Percentiles rank a stretch among this genome's conserved stretches.
These are phyloP conservation scores for Psilopsiagon aymara DNA, from an alignment of 2,113 vertebrate species.

Conservation along the genomic window DNA sequence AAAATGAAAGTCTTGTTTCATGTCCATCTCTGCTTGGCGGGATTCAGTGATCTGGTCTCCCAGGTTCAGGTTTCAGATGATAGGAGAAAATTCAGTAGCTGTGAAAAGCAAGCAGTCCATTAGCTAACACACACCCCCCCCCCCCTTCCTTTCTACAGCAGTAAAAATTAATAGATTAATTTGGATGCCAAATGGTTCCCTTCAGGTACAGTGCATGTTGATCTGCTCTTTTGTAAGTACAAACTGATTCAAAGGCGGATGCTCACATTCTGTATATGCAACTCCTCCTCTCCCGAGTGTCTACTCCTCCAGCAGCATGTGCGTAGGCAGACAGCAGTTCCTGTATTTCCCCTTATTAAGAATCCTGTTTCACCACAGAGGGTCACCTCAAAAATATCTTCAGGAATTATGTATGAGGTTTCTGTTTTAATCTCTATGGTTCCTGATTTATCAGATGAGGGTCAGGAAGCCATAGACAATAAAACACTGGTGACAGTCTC, in stretches of 20 bases:
- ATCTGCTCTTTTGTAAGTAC: conserved; percentile 45
- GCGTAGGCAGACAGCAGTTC: conserved; percentile 39
- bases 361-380: conserved; percentile 39
- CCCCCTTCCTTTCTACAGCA: neutral
- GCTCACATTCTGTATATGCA: conserved; percentile 9
- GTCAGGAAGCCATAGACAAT: conserved; percentile 34
- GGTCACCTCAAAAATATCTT: conserved; percentile 41
- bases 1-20: neutral
- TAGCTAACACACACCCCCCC: neutral
- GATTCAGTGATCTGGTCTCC: neutral
- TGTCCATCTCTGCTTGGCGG: conserved; percentile 28
- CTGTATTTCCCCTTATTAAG: conserved; percentile 64
- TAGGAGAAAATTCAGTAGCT: neutral
- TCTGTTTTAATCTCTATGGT: neutral
- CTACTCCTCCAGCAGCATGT: conserved; percentile 15
- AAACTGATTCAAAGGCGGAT: conserved; percentile 48
- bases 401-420: conserved; percentile 29
- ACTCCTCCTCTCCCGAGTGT: conserved; percentile 18
- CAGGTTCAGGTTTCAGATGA: neutral
- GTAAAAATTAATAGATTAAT: neutral
- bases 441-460: conserved; percentile 48
- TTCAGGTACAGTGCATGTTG: conserved; percentile 1
- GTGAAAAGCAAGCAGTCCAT: neutral
- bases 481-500: conserved; percentile 35
- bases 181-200: neutral